phyloP scores from a whole-genome alignment of 2,113 vertebrate species.

The Ascaphus truei region DNA sequence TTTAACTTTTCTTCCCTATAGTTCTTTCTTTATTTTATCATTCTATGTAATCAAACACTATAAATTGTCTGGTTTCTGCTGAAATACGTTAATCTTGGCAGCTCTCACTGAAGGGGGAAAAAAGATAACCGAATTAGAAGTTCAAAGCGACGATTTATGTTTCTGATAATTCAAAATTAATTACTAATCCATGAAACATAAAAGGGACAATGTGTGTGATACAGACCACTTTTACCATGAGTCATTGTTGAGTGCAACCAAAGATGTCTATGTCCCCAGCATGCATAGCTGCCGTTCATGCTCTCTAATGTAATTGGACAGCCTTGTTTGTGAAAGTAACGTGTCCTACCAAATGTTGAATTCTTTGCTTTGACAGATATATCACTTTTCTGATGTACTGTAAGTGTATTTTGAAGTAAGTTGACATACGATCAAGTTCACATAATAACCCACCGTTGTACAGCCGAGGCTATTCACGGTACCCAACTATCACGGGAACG shows the following conservation, averaged over 20 bases:
- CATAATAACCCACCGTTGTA: constrained; percentile 70
- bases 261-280: constrained; percentile 52
- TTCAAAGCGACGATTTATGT: constrained; percentile 50
- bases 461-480: constrained; percentile 51
- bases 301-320: constrained; percentile 82
- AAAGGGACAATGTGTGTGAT: constrained; percentile 41
- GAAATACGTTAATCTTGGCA: constrained; percentile 54
- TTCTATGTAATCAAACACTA: constrained; percentile 51
- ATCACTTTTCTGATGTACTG: constrained; percentile 76
- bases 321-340: constrained; percentile 72
- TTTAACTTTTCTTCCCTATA: constrained; percentile 42
- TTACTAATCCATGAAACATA: constrained; percentile 46
- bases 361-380: constrained; percentile 78
- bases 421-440: constrained; percentile 72
- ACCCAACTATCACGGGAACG: constrained; percentile 48
- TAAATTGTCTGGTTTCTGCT: constrained; percentile 46
- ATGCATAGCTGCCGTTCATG: constrained; percentile 73
- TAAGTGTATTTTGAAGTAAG: constrained; percentile 61
- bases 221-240: constrained; percentile 46
- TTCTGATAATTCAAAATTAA: constrained; percentile 58
- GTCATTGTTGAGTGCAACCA: constrained; percentile 39
- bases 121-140: constrained; percentile 43
- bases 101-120: constrained; percentile 38
- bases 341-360: constrained; percentile 77
- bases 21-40: constrained; percentile 44